Percentiles rank a stretch among this genome's conserved stretches.
phyloP scores from a whole-genome alignment of 2,113 vertebrate genomes.

The Nymphicus hollandicus region DNA sequence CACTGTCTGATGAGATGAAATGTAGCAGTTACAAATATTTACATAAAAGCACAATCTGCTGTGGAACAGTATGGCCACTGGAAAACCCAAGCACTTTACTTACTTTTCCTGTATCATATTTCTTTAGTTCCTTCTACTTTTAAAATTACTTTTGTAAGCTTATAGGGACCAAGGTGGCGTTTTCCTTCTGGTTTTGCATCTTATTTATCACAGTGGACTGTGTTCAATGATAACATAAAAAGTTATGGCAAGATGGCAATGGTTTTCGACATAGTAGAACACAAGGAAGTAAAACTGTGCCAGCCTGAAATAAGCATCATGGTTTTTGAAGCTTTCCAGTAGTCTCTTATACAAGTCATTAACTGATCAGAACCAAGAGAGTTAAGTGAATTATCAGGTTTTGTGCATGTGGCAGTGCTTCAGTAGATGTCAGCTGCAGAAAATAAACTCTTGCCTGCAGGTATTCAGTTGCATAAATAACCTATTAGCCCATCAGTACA shows the following conservation, averaged over 20 bases:
- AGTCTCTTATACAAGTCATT: background rate
- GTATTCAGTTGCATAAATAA: background rate
- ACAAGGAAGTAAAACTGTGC: background rate
- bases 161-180: background rate
- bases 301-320: background rate
- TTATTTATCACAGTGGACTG: background rate
- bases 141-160: background rate
- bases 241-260: background rate
- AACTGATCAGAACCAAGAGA: background rate
- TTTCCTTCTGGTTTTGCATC: background rate
- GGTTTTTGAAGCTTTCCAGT: background rate
- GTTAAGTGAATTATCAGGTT: background rate
- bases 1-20: background rate
- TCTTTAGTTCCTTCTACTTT: background rate
- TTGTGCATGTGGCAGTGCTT: background rate
- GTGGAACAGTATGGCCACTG: background rate
- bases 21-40: background rate
- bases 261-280: background rate
- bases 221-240: background rate
- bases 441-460: background rate
- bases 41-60: background rate
- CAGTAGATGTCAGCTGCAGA: background rate
- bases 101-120: background rate
- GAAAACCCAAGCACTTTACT: background rate
- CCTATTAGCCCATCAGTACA: background rate